Evolutionary conservation across 37 sponge, comb jelly and placozoan species (phyloP), one percentile per base, ranked within the genome.

Genomic region (Diacarnus erythraeanus): DNA sequence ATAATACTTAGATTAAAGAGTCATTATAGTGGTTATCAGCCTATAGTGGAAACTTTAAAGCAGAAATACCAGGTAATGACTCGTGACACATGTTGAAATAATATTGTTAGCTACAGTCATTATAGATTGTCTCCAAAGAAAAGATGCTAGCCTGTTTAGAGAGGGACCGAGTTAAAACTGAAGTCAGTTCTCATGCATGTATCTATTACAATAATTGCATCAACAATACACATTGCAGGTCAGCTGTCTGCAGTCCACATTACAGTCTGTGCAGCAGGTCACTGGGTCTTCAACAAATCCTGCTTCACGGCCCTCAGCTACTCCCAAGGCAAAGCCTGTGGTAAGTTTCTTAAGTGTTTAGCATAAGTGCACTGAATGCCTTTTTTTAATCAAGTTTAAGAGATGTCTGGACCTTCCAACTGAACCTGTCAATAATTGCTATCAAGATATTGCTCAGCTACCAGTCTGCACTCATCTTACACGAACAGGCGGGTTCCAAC

Each of bases 91-190:
- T 2, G 17, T 40, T 41, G 40, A 41, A 40, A 23, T 40, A 35
- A 1, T 71, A 25, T 71, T 31, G 2, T 3, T 40, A 6, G 1
- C 5, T 39, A 6, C 61, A 31, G 29, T 30, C 35, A 5, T 30
- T 35, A 29, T 37, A 89, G 94, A 60, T 77, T 29, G 87, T 84
- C 31, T 79, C 87, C 38, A 83, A 83, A 47, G 93, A 97, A 59
- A 95, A 90, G 79, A 94, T 84, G 80, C 76, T 95, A 76, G 94
- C 86, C 1, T 72, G 74, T 0, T 57, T 97, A 36, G 97, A 97
- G 74, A 82, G 92, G 36, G 90, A 96, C 77, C 84, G 82, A 38
- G 88, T 88, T 18, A 40, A 90, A 17, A 73, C 85, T 75, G 89
- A 88, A 44, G 89, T 87, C 34, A 17, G 39, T 41, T 20, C 35